phyloP scores from a whole-genome alignment of 2,797 vertebrate species.

The Babyrousa celebensis region DNA sequence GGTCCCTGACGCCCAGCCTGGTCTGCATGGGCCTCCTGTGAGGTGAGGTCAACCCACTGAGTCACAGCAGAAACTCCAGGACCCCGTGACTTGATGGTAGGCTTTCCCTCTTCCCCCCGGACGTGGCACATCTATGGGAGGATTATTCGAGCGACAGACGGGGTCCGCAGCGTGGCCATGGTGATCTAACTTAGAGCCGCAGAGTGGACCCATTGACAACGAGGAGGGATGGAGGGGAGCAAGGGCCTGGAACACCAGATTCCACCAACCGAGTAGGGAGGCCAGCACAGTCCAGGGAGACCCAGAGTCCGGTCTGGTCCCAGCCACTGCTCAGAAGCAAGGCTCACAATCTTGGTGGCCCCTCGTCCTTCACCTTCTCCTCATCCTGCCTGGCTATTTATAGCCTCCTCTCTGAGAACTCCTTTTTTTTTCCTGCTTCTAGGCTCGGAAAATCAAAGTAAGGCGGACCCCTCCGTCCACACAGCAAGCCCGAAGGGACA shows the following conservation, averaged over 20 bases:
- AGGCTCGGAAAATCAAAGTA: neutral
- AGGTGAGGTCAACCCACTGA: too few species aligned
- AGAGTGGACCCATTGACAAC: too few species aligned
- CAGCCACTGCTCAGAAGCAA: neutral
- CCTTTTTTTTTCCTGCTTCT: neutral
- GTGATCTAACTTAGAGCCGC: neutral
- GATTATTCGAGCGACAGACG: neutral
- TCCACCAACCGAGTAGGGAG: fast-evolving
- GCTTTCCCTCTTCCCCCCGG: neutral
- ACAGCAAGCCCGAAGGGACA: neutral
- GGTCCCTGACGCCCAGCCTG: fast-evolving
- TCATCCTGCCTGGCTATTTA: constrained; percentile 61
- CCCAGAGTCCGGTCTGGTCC: neutral
- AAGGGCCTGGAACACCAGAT: neutral
- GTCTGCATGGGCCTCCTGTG: neutral
- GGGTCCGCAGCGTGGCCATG: neutral
- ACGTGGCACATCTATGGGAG: neutral
- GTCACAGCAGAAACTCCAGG: too few species aligned
- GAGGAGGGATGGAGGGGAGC: neutral
- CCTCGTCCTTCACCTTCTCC: constrained; percentile 9
- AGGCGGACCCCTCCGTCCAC: neutral
- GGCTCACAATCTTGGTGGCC: neutral
- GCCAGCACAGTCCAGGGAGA: neutral
- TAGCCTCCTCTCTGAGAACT: neutral
- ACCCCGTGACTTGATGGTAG: neutral